Base-by-base conservation (phyloP, 2,113 vertebrate species). In the Aegithalos caudatus region DNA sequence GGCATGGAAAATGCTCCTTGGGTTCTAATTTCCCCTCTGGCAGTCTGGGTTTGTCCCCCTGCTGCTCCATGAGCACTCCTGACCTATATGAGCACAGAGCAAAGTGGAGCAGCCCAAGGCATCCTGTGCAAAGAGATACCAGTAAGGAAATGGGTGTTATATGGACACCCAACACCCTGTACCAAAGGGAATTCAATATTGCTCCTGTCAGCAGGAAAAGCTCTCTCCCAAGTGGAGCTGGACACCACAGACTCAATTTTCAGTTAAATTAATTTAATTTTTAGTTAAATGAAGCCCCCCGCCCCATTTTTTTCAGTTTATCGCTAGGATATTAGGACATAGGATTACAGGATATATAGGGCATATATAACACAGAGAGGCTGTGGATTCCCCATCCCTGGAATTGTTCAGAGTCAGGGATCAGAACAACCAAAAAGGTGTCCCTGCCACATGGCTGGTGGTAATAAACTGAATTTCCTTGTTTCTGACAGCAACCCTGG, bases 31-130 rank as follows among this genome's bases (percentile, higher is more conserved):
- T 28, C 51, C 31, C 42, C 73, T 61, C 40, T 47, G 45, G 9
- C 81, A 54, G 81, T 48, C 48, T 12, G 40, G 48, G 22, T 18
- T 54, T 47, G 57, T 22, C 47, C 67, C 45, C 6, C 17, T 31
- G 29, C 45, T 61, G 58, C 58, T 62, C 76, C 50, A 9, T 19
- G n/a, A 77, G 48, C 65, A 47, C n/a, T 81, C 47, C 67, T 91
- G 94, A 94, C 79, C 72, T 67, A 40, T 6, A 70, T 78, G 64
- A 86, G 79, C 62, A 88, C n/a, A 71, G 66, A 51, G 2, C 47
- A 86, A 57, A 81, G 7, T 29, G 66, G 56, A 64, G 42, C 71
- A 92, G 67, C 38, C 25, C 69, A 27, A 73, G 35, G 51, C 12
- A 53, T 5, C 24, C 51, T 35, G 66, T 73, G 37, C 62, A 81